Percentiles rank a stretch among this genome's conserved stretches.
phyloP scores from a whole-genome alignment of 2,888 invertebrate species.

The Erebia epiphron region DNA sequence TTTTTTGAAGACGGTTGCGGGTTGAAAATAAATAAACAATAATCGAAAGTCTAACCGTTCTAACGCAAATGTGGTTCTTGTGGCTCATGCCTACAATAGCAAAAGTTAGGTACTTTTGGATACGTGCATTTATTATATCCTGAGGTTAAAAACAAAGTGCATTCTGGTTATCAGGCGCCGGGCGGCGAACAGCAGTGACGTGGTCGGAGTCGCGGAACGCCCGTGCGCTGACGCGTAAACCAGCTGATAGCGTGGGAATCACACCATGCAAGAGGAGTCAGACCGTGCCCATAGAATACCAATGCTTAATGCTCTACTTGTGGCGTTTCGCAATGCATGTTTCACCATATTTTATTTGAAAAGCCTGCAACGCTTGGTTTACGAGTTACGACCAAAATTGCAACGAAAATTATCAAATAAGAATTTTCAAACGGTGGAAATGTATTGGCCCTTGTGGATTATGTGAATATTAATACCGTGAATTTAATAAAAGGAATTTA shows the following conservation, averaged over 20 bases:
- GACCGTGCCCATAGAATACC: constrained; percentile 31
- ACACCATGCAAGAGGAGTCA: constrained; percentile 49
- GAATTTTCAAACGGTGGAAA: not conserved
- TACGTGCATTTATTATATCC: not conserved
- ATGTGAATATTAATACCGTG: not conserved
- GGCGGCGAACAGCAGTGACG: constrained; percentile 44
- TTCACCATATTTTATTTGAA: constrained; percentile 3
- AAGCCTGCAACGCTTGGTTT: not conserved
- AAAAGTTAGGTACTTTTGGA: not conserved
- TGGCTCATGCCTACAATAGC: not conserved
- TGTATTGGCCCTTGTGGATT: not conserved
- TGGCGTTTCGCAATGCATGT: constrained; percentile 28
- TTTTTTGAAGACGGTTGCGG: too few species aligned
- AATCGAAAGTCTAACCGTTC: constrained; percentile 5
- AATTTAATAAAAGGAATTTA: not conserved
- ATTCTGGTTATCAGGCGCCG: constrained; percentile 44
- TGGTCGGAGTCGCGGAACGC: constrained; percentile 56
- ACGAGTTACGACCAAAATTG: not conserved
- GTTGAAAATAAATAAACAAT: constrained; percentile 8
- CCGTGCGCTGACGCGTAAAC: constrained; percentile 68
- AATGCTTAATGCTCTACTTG: constrained; percentile 35
- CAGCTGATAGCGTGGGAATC: constrained; percentile 78
- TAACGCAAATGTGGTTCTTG: constrained; percentile 6
- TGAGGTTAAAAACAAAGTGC: constrained; percentile 26
- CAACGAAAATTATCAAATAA: not conserved